phyloP scores from a whole-genome alignment of 92 coral and sea anemone species.

The Porites cylindrica region DNA sequence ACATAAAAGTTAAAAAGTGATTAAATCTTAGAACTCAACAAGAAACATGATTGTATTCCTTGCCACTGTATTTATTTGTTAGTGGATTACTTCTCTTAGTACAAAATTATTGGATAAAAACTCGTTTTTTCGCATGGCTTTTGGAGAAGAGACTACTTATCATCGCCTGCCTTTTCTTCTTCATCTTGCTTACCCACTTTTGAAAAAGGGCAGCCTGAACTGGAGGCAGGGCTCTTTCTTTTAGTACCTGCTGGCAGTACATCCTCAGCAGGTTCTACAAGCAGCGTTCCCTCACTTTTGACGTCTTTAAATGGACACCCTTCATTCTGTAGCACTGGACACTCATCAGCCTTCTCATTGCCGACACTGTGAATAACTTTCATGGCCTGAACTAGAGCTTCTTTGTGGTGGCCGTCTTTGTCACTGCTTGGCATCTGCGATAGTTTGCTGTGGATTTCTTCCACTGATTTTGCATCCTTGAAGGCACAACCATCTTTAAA shows the following conservation, averaged over 20 bases:
- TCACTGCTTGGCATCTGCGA: conserved; percentile 86
- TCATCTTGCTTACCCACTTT: conserved; percentile 52
- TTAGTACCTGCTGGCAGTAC: conserved; percentile 65
- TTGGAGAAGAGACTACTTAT: not conserved
- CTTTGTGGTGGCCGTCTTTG: conserved; percentile 71
- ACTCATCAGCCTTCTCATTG: conserved; percentile 81
- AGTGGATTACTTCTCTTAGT: not conserved
- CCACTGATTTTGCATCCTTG: conserved; percentile 81
- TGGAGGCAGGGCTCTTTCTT: conserved; percentile 74
- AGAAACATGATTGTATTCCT: not conserved
- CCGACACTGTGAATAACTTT: conserved; percentile 85
- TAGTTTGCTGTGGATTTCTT: conserved; percentile 83
- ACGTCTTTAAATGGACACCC: conserved; percentile 95
- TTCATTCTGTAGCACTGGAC: conserved; percentile 85
- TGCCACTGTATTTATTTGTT: not conserved
- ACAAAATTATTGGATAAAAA: not conserved
- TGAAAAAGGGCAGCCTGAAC: conserved; percentile 79
- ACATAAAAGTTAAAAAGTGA: not conserved
- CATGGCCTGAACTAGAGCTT: conserved; percentile 84
- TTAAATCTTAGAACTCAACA: not conserved
- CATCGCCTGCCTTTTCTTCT: not conserved
- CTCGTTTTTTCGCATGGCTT: not conserved
- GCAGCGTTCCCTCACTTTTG: conserved; percentile 83
- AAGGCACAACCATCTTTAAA: conserved; percentile 97
- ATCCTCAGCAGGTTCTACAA: conserved; percentile 67